Base-by-base conservation (phyloP, 2,888 invertebrate species). In the Chouioia cunea region DNA sequence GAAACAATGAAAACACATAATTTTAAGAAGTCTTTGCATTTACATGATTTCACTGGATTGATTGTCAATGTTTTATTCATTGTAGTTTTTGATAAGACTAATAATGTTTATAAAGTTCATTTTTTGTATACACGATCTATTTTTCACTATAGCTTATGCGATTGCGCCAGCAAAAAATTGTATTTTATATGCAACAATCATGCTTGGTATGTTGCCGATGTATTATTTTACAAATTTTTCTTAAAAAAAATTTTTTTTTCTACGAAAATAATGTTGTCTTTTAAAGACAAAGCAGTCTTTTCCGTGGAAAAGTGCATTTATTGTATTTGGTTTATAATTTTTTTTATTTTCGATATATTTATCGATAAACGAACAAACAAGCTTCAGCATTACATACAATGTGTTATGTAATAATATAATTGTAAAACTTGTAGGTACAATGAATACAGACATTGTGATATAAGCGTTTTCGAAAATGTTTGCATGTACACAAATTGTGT, bases 21-120 rank as follows among this genome's bases (percentile, higher is more conserved):
- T 14, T n/a, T 48, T 70, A 70, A 65, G 59, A n/a, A 27, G 60
- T 63, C 3, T 23, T 56, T 68, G 65, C 71, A 71, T 73, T 73
- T 73, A 73, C 65, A 57, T n/a, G 59, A 65, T 48, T 67, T 27
- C 50, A 68, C 18, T 50, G 56, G 50, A 64, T 54, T 1, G 54
- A 69, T 62, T 62, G 57, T 65, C 6, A 68, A 60, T 56, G 48
- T 65, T 67, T 71, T 71, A n/a, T 68, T 47, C 64, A 71, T 23
- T 64, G 20, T 0, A 43, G 46, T 44, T 22, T 65, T 57, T 60
- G 18, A 64, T 43, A 65, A 62, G n/a, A 23, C 20, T 14, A 68
- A 65, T 18, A 23, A 63, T 65, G 63, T 10, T 6, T 66, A 46
- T 65, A 62, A 66, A 53, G 58, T n/a, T 20, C 23, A 52, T 62